Conservation (phyloP, 2,797 vertebrate species). For the Onychomys torridus region DNA sequence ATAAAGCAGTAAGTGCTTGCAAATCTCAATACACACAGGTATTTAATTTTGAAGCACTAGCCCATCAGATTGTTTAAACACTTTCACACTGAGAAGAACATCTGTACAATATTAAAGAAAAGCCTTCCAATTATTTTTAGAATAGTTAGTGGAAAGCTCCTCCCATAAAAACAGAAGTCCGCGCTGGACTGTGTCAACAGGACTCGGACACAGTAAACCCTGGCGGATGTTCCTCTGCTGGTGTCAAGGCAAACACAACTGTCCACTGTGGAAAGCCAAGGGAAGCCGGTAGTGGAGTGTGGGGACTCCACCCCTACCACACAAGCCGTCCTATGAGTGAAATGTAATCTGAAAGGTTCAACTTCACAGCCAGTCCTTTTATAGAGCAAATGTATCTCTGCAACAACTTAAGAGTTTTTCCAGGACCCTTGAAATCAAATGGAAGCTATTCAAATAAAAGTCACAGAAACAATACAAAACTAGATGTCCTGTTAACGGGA, state of each 20-base stretch:
- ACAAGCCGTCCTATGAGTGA: neutral
- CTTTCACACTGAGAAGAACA: neutral
- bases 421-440: conserved; percentile 5
- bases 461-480: neutral
- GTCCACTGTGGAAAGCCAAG: neutral
- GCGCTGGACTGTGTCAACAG: conserved; percentile 25
- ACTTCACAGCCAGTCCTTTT: neutral
- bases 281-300: neutral
- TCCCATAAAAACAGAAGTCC: conserved; percentile 12
- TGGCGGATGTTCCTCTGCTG: neutral
- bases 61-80: neutral
- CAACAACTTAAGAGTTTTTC: neutral
- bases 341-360: neutral
- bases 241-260: neutral
- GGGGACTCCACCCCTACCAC: neutral
- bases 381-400: neutral
- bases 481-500: neutral
- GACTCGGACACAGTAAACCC: neutral
- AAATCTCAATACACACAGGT: neutral
- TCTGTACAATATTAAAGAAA: conserved; percentile 8
- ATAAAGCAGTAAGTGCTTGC: neutral
- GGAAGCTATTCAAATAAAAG: neutral
- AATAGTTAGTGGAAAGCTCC: neutral
- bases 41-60: neutral
- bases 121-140: neutral